Base-by-base conservation (phyloP, 2,888 invertebrate species). In the Harpagoxenus sublaevis region DNA sequence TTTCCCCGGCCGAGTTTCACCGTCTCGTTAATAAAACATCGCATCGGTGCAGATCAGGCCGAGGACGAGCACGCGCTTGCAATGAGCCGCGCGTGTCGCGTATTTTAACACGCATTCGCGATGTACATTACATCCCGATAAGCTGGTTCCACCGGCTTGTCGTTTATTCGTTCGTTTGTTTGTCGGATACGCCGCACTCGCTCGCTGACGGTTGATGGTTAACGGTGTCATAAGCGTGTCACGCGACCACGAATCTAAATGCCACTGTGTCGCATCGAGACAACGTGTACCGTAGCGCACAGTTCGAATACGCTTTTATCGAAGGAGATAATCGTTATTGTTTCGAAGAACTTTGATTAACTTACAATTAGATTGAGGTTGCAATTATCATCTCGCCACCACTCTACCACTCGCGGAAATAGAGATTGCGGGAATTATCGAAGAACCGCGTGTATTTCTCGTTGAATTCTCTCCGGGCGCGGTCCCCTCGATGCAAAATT, bases 21-120 rank as follows among this genome's bases (percentile, higher is more conserved):
- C 45, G 74, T 82, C 84, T 90, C 83, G 84, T 89, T 89, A 89
- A 91, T 89, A 90, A 90, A 89, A 90, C 87, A 91, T 89, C 60
- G 77, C 87, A 91, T 89, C 60, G 77, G 45, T 15, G 74, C 84
- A 39, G 74, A 79, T 3, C 74, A 75, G 86, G 83, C 84, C 83
- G 68, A 84, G 81, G 82, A 83, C 85, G 79, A 86, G 86, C 84
- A 86, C 86, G 84, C 79, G 84, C 85, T 62, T 73, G 83, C 83
- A 83, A 71, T 75, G 62, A 85, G 57, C 23, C 57, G 71, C 60
- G 75, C 78, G 78, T 57, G 75, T 75, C 75, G 45, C 68, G 84
- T 75, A 48, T 71, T 81, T 81, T 73, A 81, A 81, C 39, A 60
- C 73, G 73, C 79, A 35, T 45, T 35, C 48, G 53, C 6, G 18